Percentiles rank a stretch among this genome's conserved stretches.
Evolutionary conservation across 2,888 invertebrate genomes (phyloP).

Genomic region (Drosophila mimica): DNA sequence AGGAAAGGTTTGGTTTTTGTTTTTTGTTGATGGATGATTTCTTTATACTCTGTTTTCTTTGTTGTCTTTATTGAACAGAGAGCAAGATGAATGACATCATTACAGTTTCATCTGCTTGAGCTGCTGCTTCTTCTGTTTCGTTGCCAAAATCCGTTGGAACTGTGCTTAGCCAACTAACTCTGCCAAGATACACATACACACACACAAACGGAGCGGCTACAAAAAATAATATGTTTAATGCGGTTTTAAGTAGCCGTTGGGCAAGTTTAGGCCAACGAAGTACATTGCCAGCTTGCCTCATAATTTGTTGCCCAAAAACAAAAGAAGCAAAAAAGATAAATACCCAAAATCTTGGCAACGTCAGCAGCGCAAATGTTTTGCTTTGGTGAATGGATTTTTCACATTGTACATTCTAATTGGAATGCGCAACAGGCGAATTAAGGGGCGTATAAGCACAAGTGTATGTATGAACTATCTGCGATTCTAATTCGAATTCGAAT

Average conservation of each 20-base stretch:
- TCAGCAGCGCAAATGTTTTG: slow-evolving; percentile 38
- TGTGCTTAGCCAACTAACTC: slow-evolving; percentile 50
- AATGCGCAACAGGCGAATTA: slow-evolving; percentile 59
- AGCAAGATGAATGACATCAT: slow-evolving; percentile 78
- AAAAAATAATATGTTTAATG: slow-evolving; percentile 51
- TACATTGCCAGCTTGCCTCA: slow-evolving; percentile 33
- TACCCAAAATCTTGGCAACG: slow-evolving; percentile 33
- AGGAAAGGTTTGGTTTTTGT: slow-evolving; percentile 21
- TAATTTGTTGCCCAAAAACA: slow-evolving; percentile 32
- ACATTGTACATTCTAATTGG: slow-evolving; percentile 19
- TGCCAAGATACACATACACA: slow-evolving; percentile 55
- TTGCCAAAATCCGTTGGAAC: slow-evolving; percentile 22
- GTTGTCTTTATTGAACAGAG: slow-evolving; percentile 44
- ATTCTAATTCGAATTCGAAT: slow-evolving; percentile 24
- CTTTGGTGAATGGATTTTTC: slow-evolving; percentile 28
- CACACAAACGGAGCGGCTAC: slow-evolving; percentile 7
- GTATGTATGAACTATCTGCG: slow-evolving; percentile 5
- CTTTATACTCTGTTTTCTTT: slow-evolving; percentile 16
- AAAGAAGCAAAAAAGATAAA: slow-evolving; percentile 7
- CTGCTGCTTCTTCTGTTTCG: slow-evolving; percentile 48
- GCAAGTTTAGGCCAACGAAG: slow-evolving; percentile 41
- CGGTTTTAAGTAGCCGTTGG: slow-evolving; percentile 59
- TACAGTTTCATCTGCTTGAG: slow-evolving; percentile 35
- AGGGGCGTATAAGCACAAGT: slow-evolving; percentile 49
- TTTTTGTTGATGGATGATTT: slow-evolving; percentile 7